phyloP scores from a whole-genome alignment of 2,113 vertebrate genomes.

The Phrynosoma blainvillii region DNA sequence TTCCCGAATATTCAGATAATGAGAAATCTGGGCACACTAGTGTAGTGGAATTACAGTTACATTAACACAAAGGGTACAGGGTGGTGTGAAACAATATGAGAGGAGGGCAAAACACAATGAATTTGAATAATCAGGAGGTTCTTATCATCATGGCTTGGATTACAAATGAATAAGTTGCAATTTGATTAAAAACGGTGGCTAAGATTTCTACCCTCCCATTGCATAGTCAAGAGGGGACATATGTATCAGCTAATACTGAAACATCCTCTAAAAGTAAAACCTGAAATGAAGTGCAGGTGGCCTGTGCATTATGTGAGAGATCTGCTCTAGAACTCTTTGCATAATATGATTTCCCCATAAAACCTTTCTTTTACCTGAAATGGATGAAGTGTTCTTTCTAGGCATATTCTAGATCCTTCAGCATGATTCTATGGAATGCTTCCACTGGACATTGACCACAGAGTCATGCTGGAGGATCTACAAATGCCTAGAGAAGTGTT shows the following conservation, averaged over 20 bases:
- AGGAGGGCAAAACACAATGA: neutral
- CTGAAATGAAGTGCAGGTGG: neutral
- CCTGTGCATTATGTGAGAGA: no score
- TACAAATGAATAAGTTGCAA: slow-evolving; percentile 41
- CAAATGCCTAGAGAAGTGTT: no score
- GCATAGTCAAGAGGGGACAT: slow-evolving; percentile 54
- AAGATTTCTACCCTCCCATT: slow-evolving; percentile 48
- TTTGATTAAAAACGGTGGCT: slow-evolving; percentile 53
- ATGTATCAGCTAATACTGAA: slow-evolving; percentile 55
- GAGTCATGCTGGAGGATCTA: no score
- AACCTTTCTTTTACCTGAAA: no score
- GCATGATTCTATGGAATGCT: no score
- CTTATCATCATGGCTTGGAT: slow-evolving; percentile 60
- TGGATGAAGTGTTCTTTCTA: no score
- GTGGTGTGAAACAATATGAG: neutral
- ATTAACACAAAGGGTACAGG: neutral
- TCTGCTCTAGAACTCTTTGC: no score
- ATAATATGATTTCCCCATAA: no score
- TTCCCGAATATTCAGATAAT: neutral
- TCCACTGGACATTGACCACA: no score
- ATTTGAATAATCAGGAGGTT: slow-evolving; percentile 5
- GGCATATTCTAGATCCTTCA: no score
- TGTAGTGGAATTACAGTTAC: neutral
- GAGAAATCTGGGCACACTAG: neutral
- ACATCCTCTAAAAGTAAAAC: neutral